Evolutionary conservation across 2,797 vertebrate genomes (phyloP).

Genomic region (Hemitrygon akajei): DNA sequence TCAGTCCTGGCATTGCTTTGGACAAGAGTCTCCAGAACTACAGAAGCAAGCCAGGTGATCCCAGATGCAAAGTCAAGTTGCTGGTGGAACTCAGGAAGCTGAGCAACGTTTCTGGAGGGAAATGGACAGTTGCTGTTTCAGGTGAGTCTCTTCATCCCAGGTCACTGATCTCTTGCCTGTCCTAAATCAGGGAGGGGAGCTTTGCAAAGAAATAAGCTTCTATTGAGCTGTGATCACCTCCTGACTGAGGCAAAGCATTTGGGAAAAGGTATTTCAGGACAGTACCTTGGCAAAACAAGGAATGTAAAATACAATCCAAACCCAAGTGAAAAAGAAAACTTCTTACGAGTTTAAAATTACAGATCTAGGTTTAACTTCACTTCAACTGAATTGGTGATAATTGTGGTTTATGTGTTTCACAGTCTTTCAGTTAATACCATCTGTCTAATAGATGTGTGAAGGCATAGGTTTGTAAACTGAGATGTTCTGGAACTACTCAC

Average conservation of each 20-base stretch:
- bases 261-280: not conserved
- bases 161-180: not conserved
- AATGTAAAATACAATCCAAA: not conserved
- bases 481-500: not conserved
- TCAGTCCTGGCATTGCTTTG: not conserved
- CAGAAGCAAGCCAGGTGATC: not conserved
- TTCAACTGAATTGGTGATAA: not conserved
- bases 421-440: not conserved
- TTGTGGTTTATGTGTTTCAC: not conserved
- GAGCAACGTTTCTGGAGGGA: too few relatives aligned
- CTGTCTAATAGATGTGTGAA: not conserved
- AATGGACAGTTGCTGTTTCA: too few relatives aligned
- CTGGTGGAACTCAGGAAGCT: too few relatives aligned
- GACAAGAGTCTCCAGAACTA: not conserved
- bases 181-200: not conserved
- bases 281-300: not conserved
- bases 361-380: not conserved
- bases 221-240: not conserved
- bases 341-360: not conserved
- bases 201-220: not conserved
- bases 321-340: not conserved
- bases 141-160: too few relatives aligned
- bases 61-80: not conserved
- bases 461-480: not conserved
- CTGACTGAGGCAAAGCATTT: not conserved